Base-by-base conservation (phyloP, 2,113 vertebrate genomes). In the Meles meles region DNA sequence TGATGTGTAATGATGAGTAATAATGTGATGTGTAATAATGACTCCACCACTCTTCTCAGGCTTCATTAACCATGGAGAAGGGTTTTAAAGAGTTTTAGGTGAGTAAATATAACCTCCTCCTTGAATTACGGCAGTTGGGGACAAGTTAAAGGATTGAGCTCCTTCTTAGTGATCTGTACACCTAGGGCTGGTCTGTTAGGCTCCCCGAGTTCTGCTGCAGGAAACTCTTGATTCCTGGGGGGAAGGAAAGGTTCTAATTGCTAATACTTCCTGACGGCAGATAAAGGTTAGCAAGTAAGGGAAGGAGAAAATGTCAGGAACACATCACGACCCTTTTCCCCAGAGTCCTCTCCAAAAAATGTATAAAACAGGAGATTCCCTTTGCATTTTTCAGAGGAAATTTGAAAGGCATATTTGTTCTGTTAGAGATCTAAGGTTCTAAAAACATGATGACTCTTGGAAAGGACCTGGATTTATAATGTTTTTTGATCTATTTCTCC, bases 11-110 rank as follows among this genome's bases (percentile, higher is more conserved):
- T 29, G 14, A 17, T 77, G 15, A 47, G 42, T 77, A 18, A 77
- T 77, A 31, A 47, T 47, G 74, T 14, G 42, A 18, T 47, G 74
- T 47, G 4, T 63, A 84, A 59, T 88, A 84, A 47, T 11, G 42
- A 55, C 59, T 65, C 31, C 5, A 10, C 13, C 47, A 94, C 0
- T 0, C 5, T 18, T 63, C 8, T 72, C 44, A 81, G 63, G 17
- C 49, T 94, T 97, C 37, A 47, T 57, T 93, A 93, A 80, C 42
- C 10, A 83, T 29, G 3, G 8, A 42, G 67, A 96, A 88, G 21
- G 2, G 0, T n/a, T 80, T 87, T 12, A 80, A 80, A 83, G 29
- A 27, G 34, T 63, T 93, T 85, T 80, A 55, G 18, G 88, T 57
- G 31, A 88, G 29, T 77, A 84, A 25, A 77, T 96, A 39, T 39